A percentile compares a stretch with the other conserved stretches of the same genome.
phyloP scores from a whole-genome alignment of 64 coral and sea anemone species.

The Stichodactyla helianthus region DNA sequence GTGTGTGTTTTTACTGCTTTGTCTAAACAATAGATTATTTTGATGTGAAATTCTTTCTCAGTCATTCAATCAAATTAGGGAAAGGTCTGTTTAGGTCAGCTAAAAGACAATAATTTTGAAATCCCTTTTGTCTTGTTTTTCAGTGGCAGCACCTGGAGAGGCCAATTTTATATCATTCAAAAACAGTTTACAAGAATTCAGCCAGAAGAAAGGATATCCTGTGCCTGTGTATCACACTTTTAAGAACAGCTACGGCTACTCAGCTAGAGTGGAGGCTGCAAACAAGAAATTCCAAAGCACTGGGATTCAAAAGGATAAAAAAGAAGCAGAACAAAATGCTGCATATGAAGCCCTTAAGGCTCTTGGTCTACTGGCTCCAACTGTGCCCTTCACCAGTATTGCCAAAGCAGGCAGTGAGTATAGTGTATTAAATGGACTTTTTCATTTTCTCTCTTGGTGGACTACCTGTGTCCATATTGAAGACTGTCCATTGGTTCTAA shows the following conservation, averaged over 20 bases:
- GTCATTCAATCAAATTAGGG: too few relatives aligned
- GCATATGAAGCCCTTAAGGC: conserved; percentile 76
- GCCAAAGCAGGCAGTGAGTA: conserved; percentile 3
- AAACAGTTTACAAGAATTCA: conserved; percentile 93
- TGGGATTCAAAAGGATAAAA: conserved; percentile 67
- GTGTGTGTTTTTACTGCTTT: too few relatives aligned
- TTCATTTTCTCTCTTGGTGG: too few relatives aligned
- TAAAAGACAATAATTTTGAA: too few relatives aligned
- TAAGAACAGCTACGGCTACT: conserved; percentile 61
- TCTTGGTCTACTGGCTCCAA: conserved; percentile 67
- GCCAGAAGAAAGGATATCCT: conserved; percentile 69
- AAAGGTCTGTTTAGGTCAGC: too few relatives aligned
- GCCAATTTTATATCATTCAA: conserved; percentile 92
- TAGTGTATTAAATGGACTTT: background rate
- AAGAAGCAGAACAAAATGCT: conserved; percentile 86
- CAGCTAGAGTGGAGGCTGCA: conserved; percentile 65
- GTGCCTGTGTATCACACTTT: conserved; percentile 56
- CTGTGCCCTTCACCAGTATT: conserved; percentile 30
- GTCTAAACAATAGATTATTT: too few relatives aligned
- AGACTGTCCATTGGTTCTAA: too few relatives aligned
- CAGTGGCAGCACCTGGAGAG: conserved; percentile 46
- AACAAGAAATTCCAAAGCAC: conserved; percentile 38
- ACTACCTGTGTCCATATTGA: too few relatives aligned
- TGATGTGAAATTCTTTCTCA: too few relatives aligned
- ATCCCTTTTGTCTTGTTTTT: background rate